These are phyloP conservation scores for Mola mola DNA, from an alignment of 2,113 vertebrate genomes.

Conservation along the genomic window DNA sequence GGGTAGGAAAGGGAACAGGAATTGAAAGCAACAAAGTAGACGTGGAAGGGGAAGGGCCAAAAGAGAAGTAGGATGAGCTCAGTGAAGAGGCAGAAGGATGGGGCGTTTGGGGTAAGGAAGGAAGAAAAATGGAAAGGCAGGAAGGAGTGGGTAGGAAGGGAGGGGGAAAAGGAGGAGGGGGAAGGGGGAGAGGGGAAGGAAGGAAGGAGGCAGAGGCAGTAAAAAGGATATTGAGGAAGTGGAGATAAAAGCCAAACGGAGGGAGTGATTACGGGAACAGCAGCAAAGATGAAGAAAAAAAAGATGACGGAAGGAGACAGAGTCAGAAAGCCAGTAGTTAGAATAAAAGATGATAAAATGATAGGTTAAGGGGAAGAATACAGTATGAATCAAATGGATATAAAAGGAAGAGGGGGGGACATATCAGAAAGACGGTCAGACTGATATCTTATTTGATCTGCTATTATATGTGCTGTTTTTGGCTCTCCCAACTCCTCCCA, in stretches of 20 bases:
- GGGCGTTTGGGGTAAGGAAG: neutral
- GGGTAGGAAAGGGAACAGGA: too few species aligned
- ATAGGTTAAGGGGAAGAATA: slow-evolving; percentile 37
- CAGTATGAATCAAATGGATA: slow-evolving; percentile 29
- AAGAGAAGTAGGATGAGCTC: slow-evolving; percentile 3
- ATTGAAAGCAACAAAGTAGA: too few species aligned
- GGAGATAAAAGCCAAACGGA: slow-evolving; percentile 75
- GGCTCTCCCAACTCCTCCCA: slow-evolving; percentile 29
- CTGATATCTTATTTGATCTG: slow-evolving; percentile 39
- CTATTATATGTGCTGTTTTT: slow-evolving; percentile 28
- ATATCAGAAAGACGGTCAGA: slow-evolving; percentile 20
- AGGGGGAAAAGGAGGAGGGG: slow-evolving; percentile 4
- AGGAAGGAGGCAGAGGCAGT: slow-evolving; percentile 72
- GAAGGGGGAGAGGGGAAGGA: slow-evolving; percentile 18
- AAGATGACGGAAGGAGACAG: slow-evolving; percentile 51
- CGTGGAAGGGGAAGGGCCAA: neutral
- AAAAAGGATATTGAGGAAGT: slow-evolving; percentile 81
- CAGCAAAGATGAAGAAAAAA: slow-evolving; percentile 61
- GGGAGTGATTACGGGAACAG: slow-evolving; percentile 70
- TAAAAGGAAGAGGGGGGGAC: neutral
- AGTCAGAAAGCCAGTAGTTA: slow-evolving; percentile 44
- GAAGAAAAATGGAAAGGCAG: slow-evolving; percentile 41
- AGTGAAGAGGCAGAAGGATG: slow-evolving; percentile 16
- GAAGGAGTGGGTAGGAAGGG: slow-evolving; percentile 18
- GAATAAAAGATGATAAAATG: slow-evolving; percentile 63